These are phyloP conservation scores for Mycteria americana DNA, from an alignment of 2,797 vertebrate species.

Conservation along the genomic window DNA sequence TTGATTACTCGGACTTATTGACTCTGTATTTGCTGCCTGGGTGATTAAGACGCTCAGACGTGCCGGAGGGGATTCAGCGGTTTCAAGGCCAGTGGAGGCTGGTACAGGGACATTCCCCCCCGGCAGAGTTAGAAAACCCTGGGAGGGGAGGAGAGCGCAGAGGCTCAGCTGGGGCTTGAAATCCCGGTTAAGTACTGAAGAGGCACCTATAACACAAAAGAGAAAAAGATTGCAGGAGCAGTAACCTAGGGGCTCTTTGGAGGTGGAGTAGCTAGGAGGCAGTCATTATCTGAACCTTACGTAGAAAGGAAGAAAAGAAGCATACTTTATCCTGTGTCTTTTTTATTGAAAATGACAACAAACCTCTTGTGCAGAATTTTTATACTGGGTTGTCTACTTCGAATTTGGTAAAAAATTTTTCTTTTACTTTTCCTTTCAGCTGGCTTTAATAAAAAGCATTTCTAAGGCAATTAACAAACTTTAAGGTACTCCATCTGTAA, in stretches of 20 bases:
- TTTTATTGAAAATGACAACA: background rate
- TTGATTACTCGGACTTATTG: constrained; percentile 1
- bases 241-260: background rate
- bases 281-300: background rate
- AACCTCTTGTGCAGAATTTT: background rate
- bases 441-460: background rate
- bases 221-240: background rate
- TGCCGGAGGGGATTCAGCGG: background rate
- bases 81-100: background rate
- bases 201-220: background rate
- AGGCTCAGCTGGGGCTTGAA: background rate
- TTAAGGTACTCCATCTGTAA: background rate
- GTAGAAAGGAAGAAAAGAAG: background rate
- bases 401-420: background rate
- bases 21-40: background rate
- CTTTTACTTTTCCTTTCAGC: background rate
- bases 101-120: background rate
- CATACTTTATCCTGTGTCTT: background rate
- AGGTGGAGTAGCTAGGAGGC: background rate
- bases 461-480: constrained; percentile 17
- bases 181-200: background rate
- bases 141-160: background rate
- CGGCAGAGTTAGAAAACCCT: background rate
- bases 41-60: background rate
- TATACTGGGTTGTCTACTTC: background rate